phyloP scores from a whole-genome alignment of 2,113 vertebrate species.

The Paradoxurus hermaphroditus region DNA sequence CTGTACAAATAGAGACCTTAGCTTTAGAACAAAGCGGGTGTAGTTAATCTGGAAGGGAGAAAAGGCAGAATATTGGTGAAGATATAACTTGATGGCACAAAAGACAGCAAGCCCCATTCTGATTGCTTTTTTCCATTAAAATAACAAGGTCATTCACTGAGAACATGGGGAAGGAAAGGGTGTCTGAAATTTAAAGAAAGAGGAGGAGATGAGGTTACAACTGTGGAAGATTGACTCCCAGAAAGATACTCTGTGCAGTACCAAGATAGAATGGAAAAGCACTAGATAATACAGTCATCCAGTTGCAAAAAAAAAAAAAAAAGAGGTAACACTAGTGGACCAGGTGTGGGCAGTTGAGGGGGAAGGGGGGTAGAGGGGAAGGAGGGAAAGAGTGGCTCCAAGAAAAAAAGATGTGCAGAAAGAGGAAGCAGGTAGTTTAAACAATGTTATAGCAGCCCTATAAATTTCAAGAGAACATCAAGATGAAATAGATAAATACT shows the following conservation, averaged over 20 bases:
- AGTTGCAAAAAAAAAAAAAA: neutral
- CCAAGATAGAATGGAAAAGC: neutral
- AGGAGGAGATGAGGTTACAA: neutral
- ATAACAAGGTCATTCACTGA: neutral
- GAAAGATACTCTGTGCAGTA: neutral
- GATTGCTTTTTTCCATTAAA: neutral
- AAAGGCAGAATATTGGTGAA: neutral
- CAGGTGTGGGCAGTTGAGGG: neutral
- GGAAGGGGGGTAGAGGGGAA: too few relatives aligned
- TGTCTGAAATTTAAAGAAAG: neutral
- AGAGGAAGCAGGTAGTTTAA: neutral
- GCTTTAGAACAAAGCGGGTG: neutral
- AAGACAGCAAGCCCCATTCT: neutral
- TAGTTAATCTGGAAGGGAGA: neutral
- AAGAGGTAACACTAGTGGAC: neutral
- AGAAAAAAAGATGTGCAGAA: neutral
- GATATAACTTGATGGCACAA: neutral
- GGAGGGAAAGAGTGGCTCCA: neutral
- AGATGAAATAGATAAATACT: neutral
- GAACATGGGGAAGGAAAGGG: neutral
- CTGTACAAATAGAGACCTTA: neutral
- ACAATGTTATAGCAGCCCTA: neutral
- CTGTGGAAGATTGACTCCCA: neutral
- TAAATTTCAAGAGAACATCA: neutral
- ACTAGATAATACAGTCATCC: neutral